Evolutionary conservation across 2,113 vertebrate genomes (phyloP).

Genomic region (Campylomormyrus numenius): DNA sequence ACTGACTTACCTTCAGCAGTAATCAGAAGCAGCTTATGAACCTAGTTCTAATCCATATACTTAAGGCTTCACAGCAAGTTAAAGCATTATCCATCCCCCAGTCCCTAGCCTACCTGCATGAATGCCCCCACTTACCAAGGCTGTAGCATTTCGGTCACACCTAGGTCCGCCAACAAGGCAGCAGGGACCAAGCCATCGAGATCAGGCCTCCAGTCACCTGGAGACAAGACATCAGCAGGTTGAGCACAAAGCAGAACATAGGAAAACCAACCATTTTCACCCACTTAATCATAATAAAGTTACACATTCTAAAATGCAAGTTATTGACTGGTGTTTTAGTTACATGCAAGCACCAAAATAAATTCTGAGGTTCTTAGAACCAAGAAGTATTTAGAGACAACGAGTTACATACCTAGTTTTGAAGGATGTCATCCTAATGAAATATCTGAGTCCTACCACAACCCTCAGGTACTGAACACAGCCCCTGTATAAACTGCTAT

Average conservation of each 20-base stretch:
- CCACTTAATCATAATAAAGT: neutral
- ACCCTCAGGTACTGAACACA: conserved; percentile 66
- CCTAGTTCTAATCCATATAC: neutral
- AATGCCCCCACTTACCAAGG: neutral
- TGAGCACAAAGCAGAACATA: neutral
- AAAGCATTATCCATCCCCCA: neutral
- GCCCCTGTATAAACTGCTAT: conserved; percentile 66
- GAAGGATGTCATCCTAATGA: conserved; percentile 69
- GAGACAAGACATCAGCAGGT: neutral
- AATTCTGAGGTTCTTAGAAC: conserved; percentile 49
- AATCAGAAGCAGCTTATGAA: neutral
- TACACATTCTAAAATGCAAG: neutral
- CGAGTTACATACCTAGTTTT: conserved; percentile 69
- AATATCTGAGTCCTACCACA: conserved; percentile 70
- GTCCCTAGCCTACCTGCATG: neutral
- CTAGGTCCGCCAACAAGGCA: neutral
- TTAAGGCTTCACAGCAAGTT: neutral
- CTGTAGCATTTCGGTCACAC: neutral
- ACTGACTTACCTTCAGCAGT: neutral
- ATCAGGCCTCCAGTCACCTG: neutral
- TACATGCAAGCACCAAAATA: conserved; percentile 32
- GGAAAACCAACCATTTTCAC: neutral
- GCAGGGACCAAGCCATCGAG: neutral
- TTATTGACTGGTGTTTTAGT: conserved; percentile 5
- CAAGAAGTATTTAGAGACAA: conserved; percentile 65